Evolutionary conservation across 2,888 invertebrate species (phyloP).

Genomic region (Drosophila formosana): DNA sequence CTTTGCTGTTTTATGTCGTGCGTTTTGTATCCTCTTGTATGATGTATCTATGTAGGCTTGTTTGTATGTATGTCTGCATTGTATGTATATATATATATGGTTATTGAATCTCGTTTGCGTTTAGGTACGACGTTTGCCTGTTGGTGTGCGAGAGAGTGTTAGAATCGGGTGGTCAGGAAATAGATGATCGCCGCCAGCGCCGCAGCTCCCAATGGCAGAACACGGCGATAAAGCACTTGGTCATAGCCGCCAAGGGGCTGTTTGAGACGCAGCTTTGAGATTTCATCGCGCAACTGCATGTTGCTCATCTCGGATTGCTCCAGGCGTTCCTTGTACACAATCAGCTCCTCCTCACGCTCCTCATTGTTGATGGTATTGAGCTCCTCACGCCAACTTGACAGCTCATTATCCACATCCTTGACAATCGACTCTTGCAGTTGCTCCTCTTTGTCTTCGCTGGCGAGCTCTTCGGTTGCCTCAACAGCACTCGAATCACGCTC

Average conservation of each 20-base stretch:
- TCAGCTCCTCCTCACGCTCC: constrained; percentile 84
- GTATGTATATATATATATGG: constrained; percentile 14
- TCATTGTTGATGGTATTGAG: constrained; percentile 75
- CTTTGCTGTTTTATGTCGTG: neutral
- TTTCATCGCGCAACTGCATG: constrained; percentile 80
- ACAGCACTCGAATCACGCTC: constrained; percentile 12
- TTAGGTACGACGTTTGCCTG: constrained; percentile 49
- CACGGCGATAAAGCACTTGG: constrained; percentile 58
- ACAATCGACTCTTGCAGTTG: neutral
- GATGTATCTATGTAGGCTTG: neutral
- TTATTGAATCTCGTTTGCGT: constrained; percentile 51
- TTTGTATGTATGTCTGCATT: constrained; percentile 14
- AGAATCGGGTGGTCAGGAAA: constrained; percentile 65
- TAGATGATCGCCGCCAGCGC: constrained; percentile 82
- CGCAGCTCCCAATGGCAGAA: constrained; percentile 78
- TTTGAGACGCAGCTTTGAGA: constrained; percentile 74
- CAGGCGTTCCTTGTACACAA: constrained; percentile 84
- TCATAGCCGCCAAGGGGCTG: constrained; percentile 26
- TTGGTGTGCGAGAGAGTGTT: constrained; percentile 24
- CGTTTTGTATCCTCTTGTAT: constrained; percentile 2
- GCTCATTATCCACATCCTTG: constrained; percentile 9
- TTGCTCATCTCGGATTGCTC: constrained; percentile 81
- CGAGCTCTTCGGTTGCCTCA: constrained; percentile 7
- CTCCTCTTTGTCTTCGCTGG: neutral
- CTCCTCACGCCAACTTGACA: constrained; percentile 66